phyloP scores from a whole-genome alignment of 1,140 invertebrate species.

The Berghia stephanieae region DNA sequence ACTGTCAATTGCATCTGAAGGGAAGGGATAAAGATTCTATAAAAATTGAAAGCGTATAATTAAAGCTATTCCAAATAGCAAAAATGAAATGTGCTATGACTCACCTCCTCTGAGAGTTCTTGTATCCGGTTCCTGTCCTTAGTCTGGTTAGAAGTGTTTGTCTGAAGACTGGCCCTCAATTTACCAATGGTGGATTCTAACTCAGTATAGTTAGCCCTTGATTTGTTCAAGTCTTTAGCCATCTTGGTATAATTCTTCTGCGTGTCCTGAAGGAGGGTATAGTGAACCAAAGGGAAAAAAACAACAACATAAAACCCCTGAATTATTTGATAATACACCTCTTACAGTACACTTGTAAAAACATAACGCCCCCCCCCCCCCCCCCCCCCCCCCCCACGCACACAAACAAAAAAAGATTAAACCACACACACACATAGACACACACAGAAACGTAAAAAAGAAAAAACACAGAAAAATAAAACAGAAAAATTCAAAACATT shows the following conservation, averaged over 20 bases:
- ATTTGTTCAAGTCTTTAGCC: slow-evolving; percentile 56
- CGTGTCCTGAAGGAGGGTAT: slow-evolving; percentile 45
- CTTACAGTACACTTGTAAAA: too few relatives aligned
- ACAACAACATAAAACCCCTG: not conserved
- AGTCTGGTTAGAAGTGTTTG: slow-evolving; percentile 45
- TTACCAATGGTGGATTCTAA: slow-evolving; percentile 51
- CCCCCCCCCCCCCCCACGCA: too few relatives aligned
- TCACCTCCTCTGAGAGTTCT: slow-evolving; percentile 59
- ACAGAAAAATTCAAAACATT: not conserved
- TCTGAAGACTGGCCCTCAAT: slow-evolving; percentile 54
- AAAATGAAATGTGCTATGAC: too few relatives aligned
- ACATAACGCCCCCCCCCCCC: too few relatives aligned
- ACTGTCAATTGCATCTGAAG: too few relatives aligned
- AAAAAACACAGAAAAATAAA: not conserved
- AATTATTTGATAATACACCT: not conserved
- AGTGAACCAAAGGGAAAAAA: not conserved
- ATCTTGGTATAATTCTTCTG: slow-evolving; percentile 58
- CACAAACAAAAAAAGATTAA: too few relatives aligned
- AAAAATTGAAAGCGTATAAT: too few relatives aligned
- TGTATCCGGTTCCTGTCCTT: slow-evolving; percentile 54
- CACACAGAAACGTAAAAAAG: not conserved
- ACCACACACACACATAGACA: not conserved
- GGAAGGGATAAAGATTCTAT: too few relatives aligned
- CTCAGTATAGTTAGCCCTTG: slow-evolving; percentile 52
- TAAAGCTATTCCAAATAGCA: too few relatives aligned